Conservation (phyloP, 2,888 invertebrate genomes). For the Rhamnusium bicolor region DNA sequence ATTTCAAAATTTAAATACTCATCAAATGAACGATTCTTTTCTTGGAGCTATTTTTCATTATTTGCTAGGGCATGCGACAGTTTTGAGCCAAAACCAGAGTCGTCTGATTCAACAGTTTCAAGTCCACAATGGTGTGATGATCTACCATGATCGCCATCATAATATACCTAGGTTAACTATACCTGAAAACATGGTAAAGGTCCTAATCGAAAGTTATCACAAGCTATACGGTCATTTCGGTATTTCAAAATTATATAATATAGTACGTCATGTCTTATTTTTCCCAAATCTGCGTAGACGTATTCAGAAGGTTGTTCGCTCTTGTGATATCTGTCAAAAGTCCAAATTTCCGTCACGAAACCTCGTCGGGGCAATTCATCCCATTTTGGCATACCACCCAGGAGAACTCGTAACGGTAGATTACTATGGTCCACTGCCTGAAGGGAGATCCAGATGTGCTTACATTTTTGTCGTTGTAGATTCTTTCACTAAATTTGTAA, state of each 20-base stretch:
- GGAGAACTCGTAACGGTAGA: conserved; percentile 48
- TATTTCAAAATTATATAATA: conserved; percentile 20
- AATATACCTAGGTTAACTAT: not conserved
- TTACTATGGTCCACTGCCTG: conserved; percentile 50
- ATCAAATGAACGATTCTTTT: conserved; percentile 1
- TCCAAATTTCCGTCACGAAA: conserved; percentile 24
- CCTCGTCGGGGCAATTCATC: not conserved
- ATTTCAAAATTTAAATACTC: not conserved
- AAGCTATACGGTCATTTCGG: conserved; percentile 40
- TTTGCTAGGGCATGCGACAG: not conserved
- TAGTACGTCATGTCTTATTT: conserved; percentile 7
- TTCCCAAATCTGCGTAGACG: conserved; percentile 22
- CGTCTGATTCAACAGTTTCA: not conserved
- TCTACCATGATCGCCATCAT: not conserved
- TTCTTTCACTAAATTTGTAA: conserved; percentile 51
- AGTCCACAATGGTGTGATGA: not conserved
- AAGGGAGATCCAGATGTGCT: conserved; percentile 30
- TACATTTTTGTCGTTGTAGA: conserved; percentile 54
- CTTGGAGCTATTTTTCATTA: not conserved
- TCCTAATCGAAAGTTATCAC: conserved; percentile 18
- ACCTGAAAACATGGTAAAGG: not conserved
- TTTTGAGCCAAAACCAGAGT: not conserved
- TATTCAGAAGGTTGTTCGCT: conserved; percentile 15
- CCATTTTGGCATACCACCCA: conserved; percentile 15
- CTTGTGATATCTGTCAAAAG: conserved; percentile 48